Conservation (phyloP, 2,888 invertebrate species). For the Habrosyne pyritoides region DNA sequence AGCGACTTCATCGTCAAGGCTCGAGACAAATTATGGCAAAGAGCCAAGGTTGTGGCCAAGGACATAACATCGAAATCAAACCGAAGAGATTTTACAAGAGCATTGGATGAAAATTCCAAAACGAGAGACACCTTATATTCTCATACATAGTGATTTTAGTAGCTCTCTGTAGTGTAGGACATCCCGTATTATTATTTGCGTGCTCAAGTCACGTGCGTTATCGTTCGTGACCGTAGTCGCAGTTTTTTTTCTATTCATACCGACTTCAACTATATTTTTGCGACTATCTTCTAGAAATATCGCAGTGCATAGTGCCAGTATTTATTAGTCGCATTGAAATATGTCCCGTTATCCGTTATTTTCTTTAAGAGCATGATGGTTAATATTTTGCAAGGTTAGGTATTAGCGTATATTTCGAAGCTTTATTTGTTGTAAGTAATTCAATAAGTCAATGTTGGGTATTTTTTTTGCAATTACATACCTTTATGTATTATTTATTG, state of each 20-base stretch:
- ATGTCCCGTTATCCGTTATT: not conserved
- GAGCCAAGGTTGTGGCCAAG: not conserved
- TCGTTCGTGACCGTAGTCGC: slow-evolving; percentile 37
- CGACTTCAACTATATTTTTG: slow-evolving; percentile 28
- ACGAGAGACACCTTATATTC: slow-evolving; percentile 6
- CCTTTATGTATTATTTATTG: too few relatives aligned
- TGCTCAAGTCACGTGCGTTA: slow-evolving; percentile 45
- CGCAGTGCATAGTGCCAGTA: slow-evolving; percentile 16
- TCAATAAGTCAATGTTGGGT: not conserved
- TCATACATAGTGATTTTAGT: slow-evolving; percentile 14
- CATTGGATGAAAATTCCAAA: not conserved
- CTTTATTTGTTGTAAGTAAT: too few relatives aligned
- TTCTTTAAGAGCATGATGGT: not conserved
- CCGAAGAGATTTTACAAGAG: not conserved
- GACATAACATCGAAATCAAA: not conserved
- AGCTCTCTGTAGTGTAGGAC: slow-evolving; percentile 17
- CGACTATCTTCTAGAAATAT: slow-evolving; percentile 25
- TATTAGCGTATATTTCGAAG: not conserved
- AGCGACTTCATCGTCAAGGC: not conserved
- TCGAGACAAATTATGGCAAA: not conserved
- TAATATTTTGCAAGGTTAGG: not conserved
- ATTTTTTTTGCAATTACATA: too few relatives aligned
- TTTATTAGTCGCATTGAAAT: slow-evolving; percentile 2
- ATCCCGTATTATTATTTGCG: slow-evolving; percentile 34
- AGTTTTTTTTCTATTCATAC: slow-evolving; percentile 28